phyloP scores from a whole-genome alignment of 2,888 invertebrate genomes.

The Agriotes lineatus region DNA sequence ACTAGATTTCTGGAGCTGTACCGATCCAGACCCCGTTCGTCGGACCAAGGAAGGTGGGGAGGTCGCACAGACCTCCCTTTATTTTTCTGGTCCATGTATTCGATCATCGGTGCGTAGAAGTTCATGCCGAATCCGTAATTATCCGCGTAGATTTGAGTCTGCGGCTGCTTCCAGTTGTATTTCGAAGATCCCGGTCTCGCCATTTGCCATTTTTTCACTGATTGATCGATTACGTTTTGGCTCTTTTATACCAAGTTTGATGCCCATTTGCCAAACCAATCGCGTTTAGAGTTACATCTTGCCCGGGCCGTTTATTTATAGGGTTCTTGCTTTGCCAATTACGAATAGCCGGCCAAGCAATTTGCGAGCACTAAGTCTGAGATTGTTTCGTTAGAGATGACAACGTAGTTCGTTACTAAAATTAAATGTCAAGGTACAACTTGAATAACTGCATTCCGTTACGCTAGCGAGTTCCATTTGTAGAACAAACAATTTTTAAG shows the following conservation, averaged over 20 bases:
- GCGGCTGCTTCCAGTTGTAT: constrained; percentile 67
- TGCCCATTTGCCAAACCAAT: constrained; percentile 56
- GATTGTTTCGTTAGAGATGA: constrained; percentile 17
- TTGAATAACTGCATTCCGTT: not conserved
- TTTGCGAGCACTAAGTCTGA: constrained; percentile 1
- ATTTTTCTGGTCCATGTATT: constrained; percentile 82
- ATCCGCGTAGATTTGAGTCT: constrained; percentile 80
- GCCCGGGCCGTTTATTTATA: constrained; percentile 43
- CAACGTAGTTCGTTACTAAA: constrained; percentile 13
- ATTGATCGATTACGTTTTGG: constrained; percentile 9
- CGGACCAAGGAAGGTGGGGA: constrained; percentile 81
- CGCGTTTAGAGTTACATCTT: constrained; percentile 30
- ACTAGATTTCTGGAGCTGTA: constrained; percentile 76
- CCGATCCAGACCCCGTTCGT: constrained; percentile 77
- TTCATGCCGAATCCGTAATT: constrained; percentile 88
- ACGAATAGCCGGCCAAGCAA: constrained; percentile 31
- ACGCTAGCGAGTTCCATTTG: too few species aligned
- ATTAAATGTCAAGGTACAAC: not conserved
- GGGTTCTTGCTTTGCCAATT: constrained; percentile 43
- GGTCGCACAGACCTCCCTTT: constrained; percentile 61
- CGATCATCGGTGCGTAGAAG: constrained; percentile 90
- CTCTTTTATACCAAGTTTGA: constrained; percentile 54
- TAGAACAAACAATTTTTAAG: too few species aligned
- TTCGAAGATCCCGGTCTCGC: constrained; percentile 40
- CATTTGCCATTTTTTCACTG: constrained; percentile 44